A percentile compares a stretch with the other conserved stretches of the same genome.
Conservation (phyloP, 2,113 vertebrate species). For the Pangasianodon hypophthalmus region DNA sequence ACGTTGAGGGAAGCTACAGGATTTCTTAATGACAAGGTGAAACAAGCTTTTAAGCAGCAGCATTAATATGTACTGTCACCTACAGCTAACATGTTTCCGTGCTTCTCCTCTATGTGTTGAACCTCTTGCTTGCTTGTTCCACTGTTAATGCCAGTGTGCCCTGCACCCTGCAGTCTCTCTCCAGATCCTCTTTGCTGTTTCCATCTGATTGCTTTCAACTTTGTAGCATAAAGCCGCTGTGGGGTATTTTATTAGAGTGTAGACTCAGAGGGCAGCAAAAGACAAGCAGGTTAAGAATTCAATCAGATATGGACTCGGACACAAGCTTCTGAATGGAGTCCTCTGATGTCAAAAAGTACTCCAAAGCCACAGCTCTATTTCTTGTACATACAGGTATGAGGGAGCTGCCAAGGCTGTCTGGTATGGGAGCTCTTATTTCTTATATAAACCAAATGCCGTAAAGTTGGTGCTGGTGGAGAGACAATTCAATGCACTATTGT, state of each 20-base stretch:
- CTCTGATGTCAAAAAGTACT: slow-evolving; percentile 61
- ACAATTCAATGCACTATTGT: neutral
- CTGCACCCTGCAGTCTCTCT: neutral
- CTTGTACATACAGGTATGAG: slow-evolving; percentile 45
- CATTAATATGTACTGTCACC: slow-evolving; percentile 3
- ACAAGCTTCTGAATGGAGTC: slow-evolving; percentile 64
- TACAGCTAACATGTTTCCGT: slow-evolving; percentile 5
- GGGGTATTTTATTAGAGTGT: neutral
- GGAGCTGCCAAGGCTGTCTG: slow-evolving; percentile 51
- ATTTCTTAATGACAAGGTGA: slow-evolving; percentile 3
- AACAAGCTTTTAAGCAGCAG: slow-evolving; percentile 13
- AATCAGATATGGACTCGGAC: slow-evolving; percentile 53
- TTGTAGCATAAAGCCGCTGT: neutral
- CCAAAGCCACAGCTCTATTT: slow-evolving; percentile 64
- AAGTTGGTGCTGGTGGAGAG: slow-evolving; percentile 12
- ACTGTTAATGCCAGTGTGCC: neutral
- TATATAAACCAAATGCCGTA: slow-evolving; percentile 3
- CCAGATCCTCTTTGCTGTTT: slow-evolving; percentile 51
- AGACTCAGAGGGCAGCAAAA: slow-evolving; percentile 52
- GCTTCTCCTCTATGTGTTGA: slow-evolving; percentile 20
- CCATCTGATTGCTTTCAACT: slow-evolving; percentile 35
- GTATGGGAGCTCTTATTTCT: neutral
- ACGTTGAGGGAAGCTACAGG: slow-evolving; percentile 1
- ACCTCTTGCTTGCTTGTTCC: neutral
- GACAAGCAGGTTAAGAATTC: slow-evolving; percentile 68